Base-by-base conservation (phyloP, 2,113 vertebrate species). In the Ovis canadensis region DNA sequence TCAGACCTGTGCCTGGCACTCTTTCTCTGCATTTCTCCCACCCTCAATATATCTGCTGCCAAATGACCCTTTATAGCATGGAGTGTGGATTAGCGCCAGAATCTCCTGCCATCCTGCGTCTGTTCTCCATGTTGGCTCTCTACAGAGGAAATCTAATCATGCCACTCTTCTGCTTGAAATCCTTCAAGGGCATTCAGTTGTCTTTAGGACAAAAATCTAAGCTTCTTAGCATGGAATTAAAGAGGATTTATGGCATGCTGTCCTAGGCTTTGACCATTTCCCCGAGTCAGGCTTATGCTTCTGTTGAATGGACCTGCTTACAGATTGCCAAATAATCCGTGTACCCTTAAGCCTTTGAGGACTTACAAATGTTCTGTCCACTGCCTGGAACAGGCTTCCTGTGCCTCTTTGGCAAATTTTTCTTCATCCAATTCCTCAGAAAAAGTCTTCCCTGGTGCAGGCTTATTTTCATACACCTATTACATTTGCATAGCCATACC, bases 141-240 rank as follows among this genome's bases (percentile, higher is more conserved):
- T 55, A 1, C 17, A 81, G 59, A 96, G 31, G 48, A 90, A 96
- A 87, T 85, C 5, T 25, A 85, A 82, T 60, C 50, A 81, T 89
- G 87, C 45, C 31, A 81, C 29, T 96, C 74, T 94, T 77, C 21
- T 55, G 23, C 55, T 81, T 62, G 48, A 94, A 94, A 86, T 81
- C 3, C 54, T 91, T 88, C 81, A 88, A 92, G 48, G n/a, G 7
- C 7, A 80, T 94, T 92, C 67, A n/a, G 5, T 40, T 91, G 36
- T 62, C 82, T 86, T 85, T 82, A 55, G 60, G 50, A 91, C 81
- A 78, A 94, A 74, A 93, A 95, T 59, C 54, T 40, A 94, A 91
- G 45, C 88, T 84, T 81, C 81, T 89, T 81, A 88, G 45, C 15
- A 77, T 94, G 50, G 36, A 95, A 93, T 96, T 96, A 84, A 97